phyloP scores from a whole-genome alignment of 2,113 vertebrate species.

The Peucedramus taeniatus region DNA sequence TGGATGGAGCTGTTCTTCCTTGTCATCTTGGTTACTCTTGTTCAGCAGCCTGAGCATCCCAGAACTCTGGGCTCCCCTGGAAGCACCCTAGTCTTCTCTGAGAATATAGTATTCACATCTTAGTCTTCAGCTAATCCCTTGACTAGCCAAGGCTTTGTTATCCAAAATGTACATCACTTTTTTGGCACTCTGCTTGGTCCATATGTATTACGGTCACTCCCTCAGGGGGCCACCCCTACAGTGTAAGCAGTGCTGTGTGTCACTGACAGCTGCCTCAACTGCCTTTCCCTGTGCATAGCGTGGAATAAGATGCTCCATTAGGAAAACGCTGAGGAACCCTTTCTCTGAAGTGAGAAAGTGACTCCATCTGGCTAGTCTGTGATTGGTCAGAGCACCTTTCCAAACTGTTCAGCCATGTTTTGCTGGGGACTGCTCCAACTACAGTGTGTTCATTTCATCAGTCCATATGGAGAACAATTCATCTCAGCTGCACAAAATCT shows the following conservation, averaged over 20 bases:
- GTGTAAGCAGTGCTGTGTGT: not conserved
- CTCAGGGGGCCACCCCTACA: not conserved
- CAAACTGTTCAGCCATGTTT: not conserved
- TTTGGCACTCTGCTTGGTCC: not conserved
- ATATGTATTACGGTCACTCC: fast-evolving
- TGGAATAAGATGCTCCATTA: not conserved
- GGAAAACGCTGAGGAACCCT: not conserved
- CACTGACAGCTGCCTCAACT: not conserved
- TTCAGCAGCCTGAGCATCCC: not conserved
- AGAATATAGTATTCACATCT: not conserved
- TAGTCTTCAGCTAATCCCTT: not conserved
- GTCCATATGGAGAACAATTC: not conserved
- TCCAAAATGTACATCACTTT: not conserved
- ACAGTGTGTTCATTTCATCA: not conserved
- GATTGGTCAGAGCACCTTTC: not conserved
- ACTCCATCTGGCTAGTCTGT: not conserved
- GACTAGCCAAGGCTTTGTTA: not conserved
- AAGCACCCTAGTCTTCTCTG: not conserved
- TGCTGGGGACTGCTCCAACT: not conserved
- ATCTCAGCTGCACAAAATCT: not conserved
- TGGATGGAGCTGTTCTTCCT: fast-evolving
- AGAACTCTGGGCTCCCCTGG: not conserved
- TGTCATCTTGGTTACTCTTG: not conserved
- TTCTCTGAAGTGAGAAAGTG: not conserved
- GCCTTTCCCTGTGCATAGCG: not conserved